These are phyloP conservation scores for Monodelphis domestica DNA, from an alignment of 2,797 vertebrate genomes.

Conservation along the genomic window DNA sequence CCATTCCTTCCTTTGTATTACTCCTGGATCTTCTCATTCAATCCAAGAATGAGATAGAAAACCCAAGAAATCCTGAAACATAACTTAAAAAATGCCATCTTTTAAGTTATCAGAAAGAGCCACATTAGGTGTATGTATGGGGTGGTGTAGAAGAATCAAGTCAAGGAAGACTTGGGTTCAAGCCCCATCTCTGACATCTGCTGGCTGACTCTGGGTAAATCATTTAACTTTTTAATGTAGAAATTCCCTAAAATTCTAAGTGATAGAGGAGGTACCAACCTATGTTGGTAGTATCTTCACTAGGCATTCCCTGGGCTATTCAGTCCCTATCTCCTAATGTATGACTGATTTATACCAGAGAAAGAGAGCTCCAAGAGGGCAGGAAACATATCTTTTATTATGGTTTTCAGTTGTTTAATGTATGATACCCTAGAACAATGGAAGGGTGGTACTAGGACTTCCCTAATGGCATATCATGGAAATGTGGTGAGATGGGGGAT, in stretches of 20 bases:
- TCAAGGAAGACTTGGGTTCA: no score
- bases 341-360: not conserved
- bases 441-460: not conserved
- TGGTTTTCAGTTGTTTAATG: not conserved
- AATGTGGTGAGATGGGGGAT: not conserved
- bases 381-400: not conserved
- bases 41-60: not conserved
- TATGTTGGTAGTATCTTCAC: not conserved
- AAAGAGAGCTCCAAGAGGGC: not conserved
- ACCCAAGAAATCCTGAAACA: not conserved
- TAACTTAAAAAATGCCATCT: not conserved
- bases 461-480: not conserved
- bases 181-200: not conserved
- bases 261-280: not conserved
- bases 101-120: not conserved
- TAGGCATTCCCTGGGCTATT: not conserved
- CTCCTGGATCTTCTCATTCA: not conserved
- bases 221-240: not conserved
- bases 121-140: not conserved
- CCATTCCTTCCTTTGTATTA: not conserved
- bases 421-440: not conserved
- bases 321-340: not conserved
- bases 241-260: not conserved
- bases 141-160: no score
- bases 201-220: not conserved